Evolutionary conservation across 2,888 invertebrate species (phyloP), one percentile per base, ranked within the genome.

Genomic region (Acrocyrtus sp.): DNA sequence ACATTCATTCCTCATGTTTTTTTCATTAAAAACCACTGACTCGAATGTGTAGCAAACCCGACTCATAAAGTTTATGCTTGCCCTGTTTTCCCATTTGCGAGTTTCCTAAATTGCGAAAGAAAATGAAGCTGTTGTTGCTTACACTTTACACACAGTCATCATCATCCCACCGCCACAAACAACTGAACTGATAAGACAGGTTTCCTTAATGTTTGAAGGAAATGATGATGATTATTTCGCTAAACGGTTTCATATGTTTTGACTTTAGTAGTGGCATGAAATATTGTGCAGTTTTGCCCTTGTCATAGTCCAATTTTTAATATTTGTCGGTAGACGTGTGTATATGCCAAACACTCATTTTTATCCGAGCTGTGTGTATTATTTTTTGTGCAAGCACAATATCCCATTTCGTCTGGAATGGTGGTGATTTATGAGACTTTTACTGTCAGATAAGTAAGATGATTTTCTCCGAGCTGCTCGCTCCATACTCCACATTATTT

Each of bases 401-500:
- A 48, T 27, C 50, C 47, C 5, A 15, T 66, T 39, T 54, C 21
- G n/a, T 22, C 22, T 2, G 1, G 29, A 27, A 24, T 66, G 48
- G 29, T 48, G 22, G 57, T 66, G 56, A 66, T 66, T 66, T 66
- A 66, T 66, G 39, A 34, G 48, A 43, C 56, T 66, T 65, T 47
- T n/a, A 48, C 47, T 48, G 17, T 48, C 48, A 34, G 34, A 34
- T 34, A 34, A 34, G 12, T 34, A 34, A 34, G 34, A 34, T 34
- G 34, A n/a, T n/a, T n/a, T n/a, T n/a, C n/a, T n/a, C n/a, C n/a
- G n/a, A n/a, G n/a, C n/a, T n/a, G n/a, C n/a, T n/a, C n/a, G n/a
- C n/a, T n/a, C n/a, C n/a, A n/a, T n/a, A n/a, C 34, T 34, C 12
- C 34, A 34, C 5, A 34, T 34, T 34, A 12, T 34, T 34, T 34